Evolutionary conservation across 2,888 invertebrate genomes (phyloP), one percentile per base, ranked within the genome.

Genomic region (Diaprepes abbreviatus): DNA sequence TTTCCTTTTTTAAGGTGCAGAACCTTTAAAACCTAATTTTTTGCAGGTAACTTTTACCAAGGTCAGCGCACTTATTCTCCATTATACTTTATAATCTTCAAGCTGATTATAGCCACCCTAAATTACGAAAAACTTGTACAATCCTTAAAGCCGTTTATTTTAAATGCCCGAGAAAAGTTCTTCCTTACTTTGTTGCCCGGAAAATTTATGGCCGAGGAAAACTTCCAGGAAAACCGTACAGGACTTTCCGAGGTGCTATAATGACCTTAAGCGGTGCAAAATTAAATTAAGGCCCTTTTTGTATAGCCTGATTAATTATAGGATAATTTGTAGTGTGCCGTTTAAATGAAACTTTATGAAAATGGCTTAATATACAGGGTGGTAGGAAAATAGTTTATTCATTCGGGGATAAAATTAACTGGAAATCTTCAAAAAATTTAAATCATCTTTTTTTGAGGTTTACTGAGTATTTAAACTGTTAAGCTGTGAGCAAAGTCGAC

Each of bases 141-240:
- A 43, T n/a, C 43, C 21, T 21, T 43, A 19, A 21, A 21, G 43
- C 43, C 43, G 43, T 43, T 19, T n/a, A 43, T 43, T 43, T 43
- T 43, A 43, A 43, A 43, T n/a, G 9, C n/a, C 43, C 10, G 43
- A n/a, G n/a, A 12, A 3, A 43, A 43, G 21, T 43, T 4, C 43
- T 21, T 19, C 43, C n/a, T 21, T 12, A 43, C 19, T 36, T 36
- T 12, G n/a, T 19, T 9, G 21, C 21, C n/a, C 14, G 43, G 43
- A 43, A 43, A 43, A 43, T 43, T 43, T 43, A 43, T 21, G 43
- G n/a, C 19, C n/a, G 9, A 19, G 43, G n/a, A 43, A 43, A 21
- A 43, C 21, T 43, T 40, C 21, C 9, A 1, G n/a, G 43, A 43
- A 9, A 3, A 21, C 21, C 21, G n/a, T 43, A 2, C 43, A 43